These are phyloP conservation scores for Ladona fulva DNA, from an alignment of 1,140 invertebrate species.

Conservation along the genomic window DNA sequence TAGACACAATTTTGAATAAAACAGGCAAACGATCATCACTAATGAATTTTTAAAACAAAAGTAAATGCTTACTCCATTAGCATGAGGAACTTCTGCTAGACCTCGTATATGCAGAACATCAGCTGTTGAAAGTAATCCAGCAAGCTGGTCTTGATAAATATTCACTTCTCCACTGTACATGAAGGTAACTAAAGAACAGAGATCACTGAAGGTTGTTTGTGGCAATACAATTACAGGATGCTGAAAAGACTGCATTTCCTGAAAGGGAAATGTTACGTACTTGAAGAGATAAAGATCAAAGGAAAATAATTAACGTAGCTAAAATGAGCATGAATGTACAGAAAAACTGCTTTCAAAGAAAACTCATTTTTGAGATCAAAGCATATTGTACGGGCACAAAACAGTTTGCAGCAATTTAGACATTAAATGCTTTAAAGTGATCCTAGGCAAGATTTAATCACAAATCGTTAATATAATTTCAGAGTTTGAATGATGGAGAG, in stretches of 20 bases:
- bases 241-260: conserved; percentile 58
- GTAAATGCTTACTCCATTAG: conserved; percentile 46
- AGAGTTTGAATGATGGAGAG: no score
- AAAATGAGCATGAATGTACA: no score
- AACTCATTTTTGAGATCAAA: no score
- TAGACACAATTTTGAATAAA: no score
- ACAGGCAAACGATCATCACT: background rate
- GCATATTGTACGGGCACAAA: no score
- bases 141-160: conserved; percentile 71
- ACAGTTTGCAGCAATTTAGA: no score
- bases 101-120: conserved; percentile 78
- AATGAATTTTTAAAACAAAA: background rate
- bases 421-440: no score
- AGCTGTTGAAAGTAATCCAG: conserved; percentile 69
- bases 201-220: conserved; percentile 66
- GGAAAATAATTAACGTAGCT: no score
- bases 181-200: conserved; percentile 75
- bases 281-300: no score
- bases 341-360: no score
- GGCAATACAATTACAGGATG: conserved; percentile 77
- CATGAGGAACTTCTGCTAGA: conserved; percentile 56
- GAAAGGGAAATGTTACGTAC: conserved; percentile 23
- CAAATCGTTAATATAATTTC: no score
- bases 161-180: conserved; percentile 90
- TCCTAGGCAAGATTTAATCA: no score